Base-by-base conservation (phyloP, 53 echinoderm and acorn worm species). In the Temnopleurus reevesii region DNA sequence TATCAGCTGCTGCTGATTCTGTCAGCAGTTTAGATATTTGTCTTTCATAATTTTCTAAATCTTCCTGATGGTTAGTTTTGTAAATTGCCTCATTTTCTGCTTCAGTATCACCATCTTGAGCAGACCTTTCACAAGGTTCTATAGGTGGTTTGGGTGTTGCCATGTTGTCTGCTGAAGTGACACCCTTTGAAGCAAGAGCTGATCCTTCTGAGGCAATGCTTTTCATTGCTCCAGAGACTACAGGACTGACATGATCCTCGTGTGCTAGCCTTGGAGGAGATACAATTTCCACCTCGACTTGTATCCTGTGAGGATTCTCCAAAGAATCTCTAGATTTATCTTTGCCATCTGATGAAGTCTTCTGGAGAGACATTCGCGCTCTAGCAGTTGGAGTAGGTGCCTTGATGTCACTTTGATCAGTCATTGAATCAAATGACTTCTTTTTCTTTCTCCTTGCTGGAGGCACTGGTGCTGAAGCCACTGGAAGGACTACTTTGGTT, bases 371-470 rank as follows among this genome's bases (percentile, higher is more conserved):
- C 79, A 46, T 79, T 49, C 49, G 24, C 27, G 79, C 1, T 79
- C 79, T 46, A 8, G 17, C 1, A 17, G 79, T 47, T 26, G 79
- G 79, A 1, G 49, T 49, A 15, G 79, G 79, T 17, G 18, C 18
- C 49, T 3, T 30, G 46, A 46, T 21, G 4, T n/a, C 27, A 17
- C 25, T 49, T 43, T 79, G 46, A 79, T 79, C 79, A 79, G 46
- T 49, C 30, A 30, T n/a, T 4, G 79, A 79, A 47, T 49, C 79
- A 38, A 41, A 71, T 1, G 46, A 46, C 43, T 27, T 49, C 79
- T 79, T 83, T 56, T 83, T 83, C 12, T 83, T 83, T 35, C 83
- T 38, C 36, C 83, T 83, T 3, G 57, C 83, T 18, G 83, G 83
- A 36, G 12, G 34, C 5, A 51, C 83, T 34, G 79, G 79, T 51